A percentile compares a stretch with the other conserved stretches of the same genome.
Conservation (phyloP, 1,140 invertebrate genomes). For the Lanistes nyassanus region DNA sequence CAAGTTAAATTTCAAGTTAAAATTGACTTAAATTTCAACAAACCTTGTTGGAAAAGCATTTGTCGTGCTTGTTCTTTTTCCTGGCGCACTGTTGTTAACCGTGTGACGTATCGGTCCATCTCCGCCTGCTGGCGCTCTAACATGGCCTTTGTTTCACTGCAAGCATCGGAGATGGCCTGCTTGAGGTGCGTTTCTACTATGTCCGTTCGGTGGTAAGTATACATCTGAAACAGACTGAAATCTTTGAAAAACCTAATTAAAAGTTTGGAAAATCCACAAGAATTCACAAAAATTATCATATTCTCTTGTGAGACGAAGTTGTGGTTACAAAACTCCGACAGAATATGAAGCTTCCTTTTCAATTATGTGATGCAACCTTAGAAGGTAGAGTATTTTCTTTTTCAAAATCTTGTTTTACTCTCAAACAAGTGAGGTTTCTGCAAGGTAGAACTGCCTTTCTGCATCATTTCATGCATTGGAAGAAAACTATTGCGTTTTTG, state of each 20-base stretch:
- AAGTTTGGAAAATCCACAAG: not conserved
- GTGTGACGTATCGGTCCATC: conserved; percentile 73
- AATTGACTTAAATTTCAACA: too few relatives aligned
- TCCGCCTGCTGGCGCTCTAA: conserved; percentile 54
- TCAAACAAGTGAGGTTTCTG: not conserved
- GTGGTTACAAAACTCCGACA: not conserved
- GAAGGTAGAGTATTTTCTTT: not conserved
- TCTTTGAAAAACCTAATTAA: conserved; percentile 15
- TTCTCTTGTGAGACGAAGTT: not conserved
- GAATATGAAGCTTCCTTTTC: too few relatives aligned
- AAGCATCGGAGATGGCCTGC: conserved; percentile 71
- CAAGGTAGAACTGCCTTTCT: too few relatives aligned
- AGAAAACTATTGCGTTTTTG: too few relatives aligned
- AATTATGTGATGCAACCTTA: not conserved
- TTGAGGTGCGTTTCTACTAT: conserved; percentile 74
- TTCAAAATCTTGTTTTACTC: not conserved
- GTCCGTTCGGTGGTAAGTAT: conserved; percentile 70
- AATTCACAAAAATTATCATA: not conserved
- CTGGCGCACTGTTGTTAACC: conserved; percentile 74
- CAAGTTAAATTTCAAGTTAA: too few relatives aligned
- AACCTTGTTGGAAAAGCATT: conserved; percentile 37
- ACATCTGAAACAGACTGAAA: conserved; percentile 62
- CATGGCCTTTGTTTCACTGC: conserved; percentile 48
- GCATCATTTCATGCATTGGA: too few relatives aligned
- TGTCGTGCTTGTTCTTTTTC: conserved; percentile 67